phyloP scores from a whole-genome alignment of 2,113 vertebrate genomes.

The Takifugu flavidus region DNA sequence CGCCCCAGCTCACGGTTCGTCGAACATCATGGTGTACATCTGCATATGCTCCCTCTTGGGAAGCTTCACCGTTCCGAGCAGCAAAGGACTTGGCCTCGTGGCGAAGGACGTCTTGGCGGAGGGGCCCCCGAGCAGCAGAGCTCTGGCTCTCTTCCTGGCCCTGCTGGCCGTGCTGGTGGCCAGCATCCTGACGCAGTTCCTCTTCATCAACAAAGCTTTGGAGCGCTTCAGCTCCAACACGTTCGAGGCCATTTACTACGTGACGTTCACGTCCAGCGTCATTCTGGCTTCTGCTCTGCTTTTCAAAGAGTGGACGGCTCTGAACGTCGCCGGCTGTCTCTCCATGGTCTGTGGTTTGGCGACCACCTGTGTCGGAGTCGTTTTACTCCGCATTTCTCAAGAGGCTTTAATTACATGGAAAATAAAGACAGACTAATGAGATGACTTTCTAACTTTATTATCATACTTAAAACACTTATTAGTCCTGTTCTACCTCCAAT shows the following conservation, averaged over 20 bases:
- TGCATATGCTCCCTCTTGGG: slow-evolving; percentile 93
- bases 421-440: slow-evolving; percentile 74
- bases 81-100: slow-evolving; percentile 92
- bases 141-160: slow-evolving; percentile 81
- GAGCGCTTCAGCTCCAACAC: slow-evolving; percentile 88
- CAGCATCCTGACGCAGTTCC: slow-evolving; percentile 92
- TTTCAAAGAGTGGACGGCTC: slow-evolving; percentile 90
- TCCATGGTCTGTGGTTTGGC: slow-evolving; percentile 88
- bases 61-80: slow-evolving; percentile 93
- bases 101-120: slow-evolving; percentile 82
- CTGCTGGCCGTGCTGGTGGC: slow-evolving; percentile 83
- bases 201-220: slow-evolving; percentile 93
- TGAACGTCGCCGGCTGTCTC: slow-evolving; percentile 82
- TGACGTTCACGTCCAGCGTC: slow-evolving; percentile 88
- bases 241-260: slow-evolving; percentile 94
- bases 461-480: background rate
- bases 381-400: slow-evolving; percentile 88
- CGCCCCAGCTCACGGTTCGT: slow-evolving; percentile 83
- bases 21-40: slow-evolving; percentile 94
- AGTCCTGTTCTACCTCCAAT: background rate
- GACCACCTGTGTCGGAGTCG: slow-evolving; percentile 86
- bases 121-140: slow-evolving; percentile 74
- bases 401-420: slow-evolving; percentile 83
- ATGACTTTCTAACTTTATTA: background rate
- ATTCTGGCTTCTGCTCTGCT: slow-evolving; percentile 89